phyloP scores from a whole-genome alignment of 2,113 vertebrate species.

The Daboia siamensis region DNA sequence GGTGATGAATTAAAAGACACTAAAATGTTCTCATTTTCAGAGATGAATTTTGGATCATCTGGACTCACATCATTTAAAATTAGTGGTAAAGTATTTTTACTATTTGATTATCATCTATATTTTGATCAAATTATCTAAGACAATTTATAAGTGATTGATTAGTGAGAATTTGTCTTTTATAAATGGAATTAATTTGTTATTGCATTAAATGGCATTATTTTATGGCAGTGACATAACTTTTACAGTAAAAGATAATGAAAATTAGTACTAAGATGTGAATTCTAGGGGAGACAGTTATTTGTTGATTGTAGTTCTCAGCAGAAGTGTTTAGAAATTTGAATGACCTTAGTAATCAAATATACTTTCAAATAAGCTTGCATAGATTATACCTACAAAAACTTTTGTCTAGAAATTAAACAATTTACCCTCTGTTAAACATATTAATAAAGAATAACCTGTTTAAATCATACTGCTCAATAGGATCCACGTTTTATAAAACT shows the following conservation, averaged over 20 bases:
- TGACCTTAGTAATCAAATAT: background rate
- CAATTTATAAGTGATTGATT: background rate
- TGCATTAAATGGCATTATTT: conserved; percentile 30
- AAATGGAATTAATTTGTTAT: conserved; percentile 12
- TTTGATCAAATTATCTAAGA: background rate
- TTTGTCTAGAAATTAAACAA: background rate
- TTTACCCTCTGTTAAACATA: background rate
- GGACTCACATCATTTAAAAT: conserved; percentile 62
- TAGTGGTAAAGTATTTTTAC: conserved; percentile 63
- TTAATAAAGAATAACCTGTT: background rate
- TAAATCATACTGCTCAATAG: background rate
- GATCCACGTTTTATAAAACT: background rate
- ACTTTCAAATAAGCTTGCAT: background rate
- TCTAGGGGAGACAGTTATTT: background rate
- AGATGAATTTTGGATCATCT: conserved; percentile 50
- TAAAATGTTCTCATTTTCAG: conserved; percentile 18
- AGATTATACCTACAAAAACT: background rate
- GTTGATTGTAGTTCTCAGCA: background rate
- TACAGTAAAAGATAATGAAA: background rate
- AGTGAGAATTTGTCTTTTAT: conserved; percentile 18
- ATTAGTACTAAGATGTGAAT: background rate
- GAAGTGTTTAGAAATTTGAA: background rate
- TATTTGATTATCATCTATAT: conserved; percentile 11
- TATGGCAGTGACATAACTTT: conserved; percentile 10
- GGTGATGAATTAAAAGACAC: conserved; percentile 37